These are phyloP conservation scores for Epicampocera succincta DNA, from an alignment of 2,888 invertebrate species.

Conservation along the genomic window DNA sequence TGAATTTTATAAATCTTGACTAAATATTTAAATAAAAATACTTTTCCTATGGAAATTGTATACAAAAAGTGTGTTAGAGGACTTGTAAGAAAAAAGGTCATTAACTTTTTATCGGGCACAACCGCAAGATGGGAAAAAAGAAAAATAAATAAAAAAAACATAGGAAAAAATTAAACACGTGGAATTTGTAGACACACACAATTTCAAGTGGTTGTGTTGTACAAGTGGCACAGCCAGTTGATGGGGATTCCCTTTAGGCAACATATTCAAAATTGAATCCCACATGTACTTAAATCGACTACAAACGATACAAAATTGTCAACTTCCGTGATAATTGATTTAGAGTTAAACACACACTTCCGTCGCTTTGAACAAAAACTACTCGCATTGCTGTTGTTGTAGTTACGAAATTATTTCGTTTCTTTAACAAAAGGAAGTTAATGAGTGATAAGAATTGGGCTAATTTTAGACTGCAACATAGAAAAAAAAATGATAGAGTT, in stretches of 20 bases:
- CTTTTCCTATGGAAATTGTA: neutral
- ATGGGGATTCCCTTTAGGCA: slow-evolving; percentile 54
- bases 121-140: no score
- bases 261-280: neutral
- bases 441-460: slow-evolving; percentile 24
- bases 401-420: slow-evolving; percentile 29
- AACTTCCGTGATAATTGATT: slow-evolving; percentile 58
- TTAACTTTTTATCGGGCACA: slow-evolving; percentile 49
- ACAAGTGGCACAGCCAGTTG: slow-evolving; percentile 43
- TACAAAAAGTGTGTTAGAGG: slow-evolving; percentile 10
- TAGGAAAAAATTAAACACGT: slow-evolving; percentile 48
- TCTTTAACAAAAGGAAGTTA: slow-evolving; percentile 18
- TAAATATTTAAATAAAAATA: slow-evolving; percentile 34
- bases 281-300: neutral
- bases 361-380: slow-evolving; percentile 14
- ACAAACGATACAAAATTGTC: slow-evolving; percentile 47
- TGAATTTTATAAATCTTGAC: slow-evolving; percentile 40
- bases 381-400: neutral
- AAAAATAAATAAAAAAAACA: slow-evolving; percentile 12
- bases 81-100: slow-evolving; percentile 56
- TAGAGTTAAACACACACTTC: slow-evolving; percentile 62
- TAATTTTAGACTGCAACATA: neutral
- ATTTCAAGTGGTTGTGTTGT: slow-evolving; percentile 61
- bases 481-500: neutral
- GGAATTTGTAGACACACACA: slow-evolving; percentile 12